Base-by-base conservation (phyloP, 2,113 vertebrate species). In the Phycodurus eques region DNA sequence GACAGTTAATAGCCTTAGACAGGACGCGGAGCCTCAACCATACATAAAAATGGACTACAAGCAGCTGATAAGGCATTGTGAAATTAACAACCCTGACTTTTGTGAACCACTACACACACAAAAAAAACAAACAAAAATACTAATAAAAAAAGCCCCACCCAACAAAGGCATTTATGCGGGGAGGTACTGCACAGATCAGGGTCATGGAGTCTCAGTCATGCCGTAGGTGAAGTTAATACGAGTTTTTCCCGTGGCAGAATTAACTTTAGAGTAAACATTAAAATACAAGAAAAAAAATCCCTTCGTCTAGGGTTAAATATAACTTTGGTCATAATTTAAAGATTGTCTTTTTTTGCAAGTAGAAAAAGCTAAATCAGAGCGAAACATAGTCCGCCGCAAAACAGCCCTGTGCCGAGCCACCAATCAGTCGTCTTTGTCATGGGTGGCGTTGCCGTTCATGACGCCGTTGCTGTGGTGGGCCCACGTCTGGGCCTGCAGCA, bases 401-500 rank as follows among this genome's bases (percentile, higher is more conserved):
- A 27, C 6, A 0, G 44, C 27, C 17, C 19, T 39, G 17, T 68
- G n/a, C 68, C 0, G 0, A 73, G 27, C 49, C 35, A 19, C 62
- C 64, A 11, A 0, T 91, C 72, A 89, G 75, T 91, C 87, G 7
- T 91, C 80, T 73, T 92, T 93, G 17, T 85, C 79, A 8, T 87
- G 83, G 70, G 68, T 80, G 35, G 76, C 79, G 10, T 91, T 87
- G 54, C 90, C 90, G 72, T 93, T 97, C 89, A 97, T 87, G 91
- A 91, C 73, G 67, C 88, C 92, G 1, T 97, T 97, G 59, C 66
- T 83, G 82, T 89, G 93, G 79, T 75, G 90, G 5, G 85, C 75
- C 77, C 93, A 93, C 15, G 92, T 93, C 90, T 93, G 90, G 51
- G 92, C 93, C 91, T 91, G 93, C 75, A 93, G 57, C 61, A 83